These are phyloP conservation scores for Climacteris rufus DNA, from an alignment of 2,113 vertebrate species.

Conservation along the genomic window DNA sequence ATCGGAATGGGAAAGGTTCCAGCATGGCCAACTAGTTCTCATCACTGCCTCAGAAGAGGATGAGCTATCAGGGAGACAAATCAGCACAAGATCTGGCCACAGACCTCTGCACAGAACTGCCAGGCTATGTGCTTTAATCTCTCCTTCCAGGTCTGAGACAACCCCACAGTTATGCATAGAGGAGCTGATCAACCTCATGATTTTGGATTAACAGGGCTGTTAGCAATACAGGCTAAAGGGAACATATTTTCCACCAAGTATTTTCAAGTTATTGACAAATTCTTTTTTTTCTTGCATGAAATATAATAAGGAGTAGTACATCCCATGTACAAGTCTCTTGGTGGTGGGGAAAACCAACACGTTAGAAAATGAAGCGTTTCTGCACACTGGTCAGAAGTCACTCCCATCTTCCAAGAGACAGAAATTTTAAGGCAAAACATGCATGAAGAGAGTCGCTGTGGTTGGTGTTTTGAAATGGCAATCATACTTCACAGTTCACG, in stretches of 20 bases:
- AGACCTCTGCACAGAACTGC: neutral
- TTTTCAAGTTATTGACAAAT: neutral
- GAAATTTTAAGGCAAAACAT: neutral
- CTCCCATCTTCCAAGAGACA: neutral
- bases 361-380: neutral
- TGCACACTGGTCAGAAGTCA: neutral
- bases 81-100: neutral
- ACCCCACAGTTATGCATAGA: neutral
- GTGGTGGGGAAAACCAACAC: neutral
- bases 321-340: neutral
- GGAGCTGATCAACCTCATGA: neutral
- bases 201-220: neutral
- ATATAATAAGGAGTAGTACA: neutral
- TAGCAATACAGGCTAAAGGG: neutral
- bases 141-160: neutral
- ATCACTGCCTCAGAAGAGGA: neutral
- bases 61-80: neutral
- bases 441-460: neutral
- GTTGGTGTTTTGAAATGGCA: neutral
- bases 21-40: fast-evolving
- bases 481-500: neutral
- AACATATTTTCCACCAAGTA: neutral
- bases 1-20: neutral
- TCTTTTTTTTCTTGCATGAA: neutral
- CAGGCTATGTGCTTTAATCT: neutral